Conservation (phyloP, 2,113 vertebrate species). For the Bagarius yarrelli region DNA sequence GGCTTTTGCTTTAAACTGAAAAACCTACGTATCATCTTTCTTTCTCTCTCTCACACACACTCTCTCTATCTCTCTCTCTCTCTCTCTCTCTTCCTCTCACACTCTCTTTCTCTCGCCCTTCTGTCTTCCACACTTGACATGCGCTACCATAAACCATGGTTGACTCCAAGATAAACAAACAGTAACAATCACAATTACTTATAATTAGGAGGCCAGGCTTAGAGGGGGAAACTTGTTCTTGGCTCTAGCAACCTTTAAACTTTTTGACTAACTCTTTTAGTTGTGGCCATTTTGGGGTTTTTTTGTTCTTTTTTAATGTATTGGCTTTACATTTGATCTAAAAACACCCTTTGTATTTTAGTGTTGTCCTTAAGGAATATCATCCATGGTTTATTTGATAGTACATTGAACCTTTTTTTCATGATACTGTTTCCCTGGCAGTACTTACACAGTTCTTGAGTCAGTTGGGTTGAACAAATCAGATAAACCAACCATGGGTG, state of each 20-base stretch:
- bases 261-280: constrained; percentile 8
- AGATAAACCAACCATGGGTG: neutral
- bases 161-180: constrained; percentile 54
- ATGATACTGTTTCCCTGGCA: neutral
- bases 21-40: neutral
- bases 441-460: neutral
- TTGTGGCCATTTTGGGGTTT: neutral
- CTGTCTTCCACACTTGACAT: constrained; percentile 39
- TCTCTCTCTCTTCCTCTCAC: neutral
- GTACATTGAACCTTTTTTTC: neutral
- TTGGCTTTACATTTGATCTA: neutral
- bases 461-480: neutral
- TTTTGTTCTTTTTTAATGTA: neutral
- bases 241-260: constrained; percentile 11
- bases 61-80: neutral
- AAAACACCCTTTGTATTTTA: neutral
- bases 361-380: neutral
- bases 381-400: neutral
- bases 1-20: neutral
- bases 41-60: neutral
- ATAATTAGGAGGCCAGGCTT: constrained; percentile 47
- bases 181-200: constrained; percentile 48
- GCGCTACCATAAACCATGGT: constrained; percentile 43
- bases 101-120: neutral
- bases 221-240: neutral